Evolutionary conservation across 2,888 invertebrate species (phyloP).

Genomic region (Nymphalis c-album): DNA sequence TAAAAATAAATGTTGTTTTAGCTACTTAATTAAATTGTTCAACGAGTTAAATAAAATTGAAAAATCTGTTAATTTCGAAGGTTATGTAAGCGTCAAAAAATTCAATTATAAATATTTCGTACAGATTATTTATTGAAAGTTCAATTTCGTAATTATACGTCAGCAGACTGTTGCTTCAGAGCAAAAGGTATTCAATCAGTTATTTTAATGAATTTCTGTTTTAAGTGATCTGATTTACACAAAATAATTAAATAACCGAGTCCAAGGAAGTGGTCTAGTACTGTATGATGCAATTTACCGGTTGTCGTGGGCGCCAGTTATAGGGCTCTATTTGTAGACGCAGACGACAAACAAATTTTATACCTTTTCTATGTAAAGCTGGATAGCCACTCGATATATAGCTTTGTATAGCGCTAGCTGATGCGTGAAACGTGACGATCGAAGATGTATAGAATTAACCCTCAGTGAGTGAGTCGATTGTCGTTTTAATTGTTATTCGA

Average conservation of each 20-base stretch:
- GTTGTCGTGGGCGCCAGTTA: slow-evolving; percentile 25
- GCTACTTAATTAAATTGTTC: too few relatives aligned
- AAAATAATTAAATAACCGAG: slow-evolving; percentile 26
- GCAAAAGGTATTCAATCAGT: neutral
- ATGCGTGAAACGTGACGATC: neutral
- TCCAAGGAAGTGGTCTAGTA: slow-evolving; percentile 33
- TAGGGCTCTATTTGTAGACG: slow-evolving; percentile 17
- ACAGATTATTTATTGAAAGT: neutral
- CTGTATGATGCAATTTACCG: slow-evolving; percentile 26
- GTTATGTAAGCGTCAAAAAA: neutral
- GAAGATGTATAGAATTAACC: too few relatives aligned
- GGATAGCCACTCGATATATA: neutral
- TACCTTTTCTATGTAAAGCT: slow-evolving; percentile 20
- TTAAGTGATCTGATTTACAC: slow-evolving; percentile 23
- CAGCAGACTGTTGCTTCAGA: neutral
- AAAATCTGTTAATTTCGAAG: neutral
- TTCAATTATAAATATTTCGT: neutral
- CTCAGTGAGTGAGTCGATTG: too few relatives aligned
- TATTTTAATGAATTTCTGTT: slow-evolving; percentile 11
- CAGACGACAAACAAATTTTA: slow-evolving; percentile 24
- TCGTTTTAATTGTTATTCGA: too few relatives aligned
- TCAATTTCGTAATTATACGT: neutral
- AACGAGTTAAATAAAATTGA: too few relatives aligned
- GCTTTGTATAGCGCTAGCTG: neutral
- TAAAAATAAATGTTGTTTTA: too few relatives aligned